Evolutionary conservation across 2,113 vertebrate genomes (phyloP), one percentile per base, ranked within the genome.

Genomic region (Antennarius striatus): DNA sequence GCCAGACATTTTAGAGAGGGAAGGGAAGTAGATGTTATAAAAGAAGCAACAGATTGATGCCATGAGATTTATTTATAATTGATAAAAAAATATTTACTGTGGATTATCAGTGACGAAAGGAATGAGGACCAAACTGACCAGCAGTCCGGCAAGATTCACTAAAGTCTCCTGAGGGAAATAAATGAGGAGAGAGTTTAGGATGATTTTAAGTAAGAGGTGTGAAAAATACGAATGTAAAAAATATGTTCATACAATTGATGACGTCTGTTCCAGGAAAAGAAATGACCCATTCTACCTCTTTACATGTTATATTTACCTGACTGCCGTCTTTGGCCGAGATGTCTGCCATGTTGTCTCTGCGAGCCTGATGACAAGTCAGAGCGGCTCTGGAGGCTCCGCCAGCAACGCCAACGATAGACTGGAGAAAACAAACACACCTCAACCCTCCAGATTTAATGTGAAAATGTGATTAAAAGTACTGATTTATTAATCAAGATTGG

Each of bases 271-370:
- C 5, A 43, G 42, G 11, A 43, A 43, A 43, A 43, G 42, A 11
- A 43, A 3, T 7, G 39, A 2, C 22, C 22, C 32, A 36, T 36
- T 7, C 32, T 36, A 4, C 32, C 5, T 36, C 32, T 36, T 36
- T 22, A 22, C 32, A 7, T 36, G 32, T 4, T 49, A n/a, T 17
- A 56, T 11, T n/a, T 53, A 96, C 96, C 95, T 97, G 96, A 83
- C 95, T 97, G 57, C 95, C 92, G 1, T 97, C 96, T 86, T 97
- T 97, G 68, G 95, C 95, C 3, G 95, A 94, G 48, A 97, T 94
- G 11, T 97, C 96, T 0, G 95, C 96, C 95, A 96, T 95, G 90
- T 97, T 97, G 93, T 96, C 94, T 65, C 95, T 92, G 30, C 94
- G 93, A 59, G 96, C 95, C 86, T 97, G 96, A 77, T 97, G 95